Evolutionary conservation across 2,113 vertebrate genomes (phyloP), one percentile per base, ranked within the genome.

Genomic region (Microcebus jonahi): DNA sequence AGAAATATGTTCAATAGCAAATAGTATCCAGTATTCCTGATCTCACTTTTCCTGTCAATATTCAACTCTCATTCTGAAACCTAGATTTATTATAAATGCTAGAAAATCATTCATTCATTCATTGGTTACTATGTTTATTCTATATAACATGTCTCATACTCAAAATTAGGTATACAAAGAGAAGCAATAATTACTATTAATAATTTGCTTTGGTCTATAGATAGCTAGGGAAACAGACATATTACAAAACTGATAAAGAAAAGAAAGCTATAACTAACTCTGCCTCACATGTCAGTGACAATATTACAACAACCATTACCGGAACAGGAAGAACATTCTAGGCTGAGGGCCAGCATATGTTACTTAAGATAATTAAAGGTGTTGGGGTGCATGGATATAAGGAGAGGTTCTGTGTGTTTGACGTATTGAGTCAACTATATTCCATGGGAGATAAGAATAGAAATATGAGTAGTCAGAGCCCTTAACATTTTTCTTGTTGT

Each of bases 111-210:
- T 3, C 2, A 61, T n/a, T 34, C 39, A 67, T 68, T 31, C 1
- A 63, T 34, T 45, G 29, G 11, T 27, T 73, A 29, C 8, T 27
- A 0, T 0, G 9, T 6, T 55, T 65, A 23, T n/a, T 75, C 29
- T 53, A 2, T 12, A 45, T 34, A n/a, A 1, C 39, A 67, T 45
- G 0, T 1, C 23, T 36, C 83, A 6, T 68, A 6, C 13, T 48
- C 23, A 23, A 85, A 84, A 7, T 67, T 57, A 63, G 59, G 14
- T 65, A 57, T 17, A 23, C 6, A 88, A 91, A 57, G 50, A 91
- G 23, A 83, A 48, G 27, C 21, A 53, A n/a, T 29, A 36, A n/a
- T 71, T 55, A 50, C 68, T 71, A 6, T 39, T 59, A 27, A 34
- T 91, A 39, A 34, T 53, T 27, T 25, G 8, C 6, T n/a, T 88